These are phyloP conservation scores for Digitonthophagus gazella DNA, from an alignment of 2,888 invertebrate species.

Conservation along the genomic window DNA sequence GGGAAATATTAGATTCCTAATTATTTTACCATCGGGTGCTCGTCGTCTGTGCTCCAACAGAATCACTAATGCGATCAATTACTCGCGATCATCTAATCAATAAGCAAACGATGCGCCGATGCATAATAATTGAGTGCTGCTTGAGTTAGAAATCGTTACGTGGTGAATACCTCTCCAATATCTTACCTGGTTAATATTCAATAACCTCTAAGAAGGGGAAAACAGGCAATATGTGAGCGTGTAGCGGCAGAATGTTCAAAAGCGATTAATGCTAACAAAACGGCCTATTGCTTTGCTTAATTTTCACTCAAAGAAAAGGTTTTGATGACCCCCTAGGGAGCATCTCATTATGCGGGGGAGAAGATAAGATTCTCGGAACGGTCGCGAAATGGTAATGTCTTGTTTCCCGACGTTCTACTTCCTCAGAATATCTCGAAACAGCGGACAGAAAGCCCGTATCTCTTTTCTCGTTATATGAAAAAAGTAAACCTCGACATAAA, in stretches of 20 bases:
- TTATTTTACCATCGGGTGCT: neutral
- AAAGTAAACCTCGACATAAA: neutral
- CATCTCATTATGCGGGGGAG: neutral
- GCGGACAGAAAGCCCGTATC: neutral
- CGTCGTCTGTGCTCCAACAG: neutral
- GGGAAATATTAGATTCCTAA: neutral
- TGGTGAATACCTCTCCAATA: neutral
- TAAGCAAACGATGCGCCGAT: neutral
- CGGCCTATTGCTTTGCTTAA: neutral
- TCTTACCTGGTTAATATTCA: neutral
- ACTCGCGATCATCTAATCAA: neutral
- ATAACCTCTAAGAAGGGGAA: too few species aligned
- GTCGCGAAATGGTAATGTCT: neutral
- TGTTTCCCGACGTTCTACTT: neutral
- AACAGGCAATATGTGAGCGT: too few species aligned
- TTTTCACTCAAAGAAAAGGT: neutral
- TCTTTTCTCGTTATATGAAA: neutral
- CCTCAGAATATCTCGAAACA: neutral
- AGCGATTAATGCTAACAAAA: too few species aligned
- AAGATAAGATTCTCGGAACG: neutral
- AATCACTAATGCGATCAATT: neutral
- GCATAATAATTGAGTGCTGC: neutral
- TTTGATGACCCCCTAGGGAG: neutral
- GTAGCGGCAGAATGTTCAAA: too few species aligned
- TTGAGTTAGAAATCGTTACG: neutral